Percentiles rank a stretch among this genome's conserved stretches.
Conservation (phyloP, 2,113 vertebrate genomes). For the Brachyistius frenatus region DNA sequence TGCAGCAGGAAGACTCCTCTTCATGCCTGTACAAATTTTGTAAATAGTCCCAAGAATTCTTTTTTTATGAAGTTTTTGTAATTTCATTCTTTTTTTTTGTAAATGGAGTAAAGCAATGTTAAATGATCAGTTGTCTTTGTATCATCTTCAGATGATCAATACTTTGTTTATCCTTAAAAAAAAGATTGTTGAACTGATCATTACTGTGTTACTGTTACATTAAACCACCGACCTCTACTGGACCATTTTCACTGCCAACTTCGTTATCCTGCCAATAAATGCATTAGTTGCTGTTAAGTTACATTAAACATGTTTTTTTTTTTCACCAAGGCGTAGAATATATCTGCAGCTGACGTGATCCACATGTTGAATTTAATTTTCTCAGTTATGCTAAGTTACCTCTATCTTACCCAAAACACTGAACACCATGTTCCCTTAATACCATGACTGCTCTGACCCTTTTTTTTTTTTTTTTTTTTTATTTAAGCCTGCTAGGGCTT, state of each 20-base stretch:
- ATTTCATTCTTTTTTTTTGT: constrained; percentile 48
- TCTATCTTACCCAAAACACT: no score
- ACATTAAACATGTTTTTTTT: constrained; percentile 11
- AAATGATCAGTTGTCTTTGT: constrained; percentile 75
- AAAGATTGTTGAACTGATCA: constrained; percentile 9
- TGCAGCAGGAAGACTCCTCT: constrained; percentile 74
- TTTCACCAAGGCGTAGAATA: background rate
- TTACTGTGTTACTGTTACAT: constrained; percentile 19
- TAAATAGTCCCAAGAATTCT: constrained; percentile 77
- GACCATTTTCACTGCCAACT: constrained; percentile 20
- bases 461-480: no score
- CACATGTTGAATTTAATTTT: no score
- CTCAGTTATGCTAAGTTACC: no score
- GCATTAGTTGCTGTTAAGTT: constrained; percentile 13
- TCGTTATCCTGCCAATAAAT: constrained; percentile 59
- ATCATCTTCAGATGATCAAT: constrained; percentile 39
- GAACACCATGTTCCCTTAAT: no score
- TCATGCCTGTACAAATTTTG: constrained; percentile 78
- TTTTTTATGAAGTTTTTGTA: constrained; percentile 38
- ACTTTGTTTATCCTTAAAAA: background rate
- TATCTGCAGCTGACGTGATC: background rate
- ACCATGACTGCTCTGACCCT: no score
- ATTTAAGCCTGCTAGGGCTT: background rate
- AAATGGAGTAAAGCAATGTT: constrained; percentile 56
- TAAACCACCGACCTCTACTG: constrained; percentile 25